phyloP scores from a whole-genome alignment of 2,797 vertebrate species.

The Fratercula arctica region DNA sequence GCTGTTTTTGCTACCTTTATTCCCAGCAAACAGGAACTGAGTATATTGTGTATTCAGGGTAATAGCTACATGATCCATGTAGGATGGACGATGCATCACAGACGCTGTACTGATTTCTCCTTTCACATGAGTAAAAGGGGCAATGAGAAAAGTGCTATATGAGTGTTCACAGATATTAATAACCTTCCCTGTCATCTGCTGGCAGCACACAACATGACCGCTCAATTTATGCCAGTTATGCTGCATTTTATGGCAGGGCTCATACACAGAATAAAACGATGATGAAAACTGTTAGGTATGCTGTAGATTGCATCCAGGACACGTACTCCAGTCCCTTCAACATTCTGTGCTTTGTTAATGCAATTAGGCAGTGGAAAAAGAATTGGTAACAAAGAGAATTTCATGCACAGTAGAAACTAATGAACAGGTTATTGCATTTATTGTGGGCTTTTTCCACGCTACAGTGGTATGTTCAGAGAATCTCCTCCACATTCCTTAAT shows the following conservation, averaged over 20 bases:
- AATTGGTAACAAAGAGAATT: neutral
- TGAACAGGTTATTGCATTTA: neutral
- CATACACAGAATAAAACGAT: neutral
- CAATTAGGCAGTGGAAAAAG: neutral
- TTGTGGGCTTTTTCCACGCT: neutral
- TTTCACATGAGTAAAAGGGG: neutral
- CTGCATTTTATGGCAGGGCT: neutral
- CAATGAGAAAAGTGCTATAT: neutral
- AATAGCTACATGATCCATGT: neutral
- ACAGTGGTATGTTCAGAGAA: neutral
- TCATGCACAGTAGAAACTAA: neutral
- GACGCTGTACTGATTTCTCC: neutral
- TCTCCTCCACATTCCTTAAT: neutral
- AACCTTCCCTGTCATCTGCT: neutral
- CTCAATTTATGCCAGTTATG: neutral
- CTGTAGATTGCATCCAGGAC: neutral
- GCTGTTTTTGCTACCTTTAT: conserved; percentile 48
- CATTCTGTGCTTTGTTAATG: neutral
- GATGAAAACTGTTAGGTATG: neutral
- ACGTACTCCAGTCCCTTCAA: neutral
- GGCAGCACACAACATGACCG: neutral
- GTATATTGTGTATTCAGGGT: neutral
- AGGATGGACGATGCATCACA: neutral
- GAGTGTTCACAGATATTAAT: neutral
- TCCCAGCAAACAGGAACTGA: conserved; percentile 13